Evolutionary conservation across 2,797 vertebrate species (phyloP), one percentile per base, ranked within the genome.

Genomic region (Phoxinus dragarum): DNA sequence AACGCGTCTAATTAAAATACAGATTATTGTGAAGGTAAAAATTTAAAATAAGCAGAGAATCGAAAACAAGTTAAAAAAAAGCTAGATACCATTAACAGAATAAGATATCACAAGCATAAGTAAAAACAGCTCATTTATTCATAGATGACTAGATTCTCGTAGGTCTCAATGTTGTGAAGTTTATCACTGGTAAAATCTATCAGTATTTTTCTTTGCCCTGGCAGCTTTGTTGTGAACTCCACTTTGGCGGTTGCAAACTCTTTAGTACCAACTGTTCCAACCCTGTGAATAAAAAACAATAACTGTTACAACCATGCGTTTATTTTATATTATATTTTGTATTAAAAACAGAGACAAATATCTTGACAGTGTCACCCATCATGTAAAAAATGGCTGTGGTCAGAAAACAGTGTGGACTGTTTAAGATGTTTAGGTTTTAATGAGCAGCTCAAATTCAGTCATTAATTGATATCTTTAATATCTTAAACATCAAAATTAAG

Each of bases 141-240:
- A 12, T 89, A 93, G 0, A 98, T 93, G 69, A 94, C 94, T 88
- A 98, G 82, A 0, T 94, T 95, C 87, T 94, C 92, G 89, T 90
- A 96, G 85, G 93, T 94, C 90, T 96, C 97, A 89, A 99, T 95
- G 11, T 96, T 95, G 2, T 84, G 93, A 85, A 98, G 92, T 89
- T 93, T 95, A 93, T 97, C 87, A 0, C 97, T 97, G 84, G 96
- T 91, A 12, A 99, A 98, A 92, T 96, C 95, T 84, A 97, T 97
- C 91, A 97, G 88, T 82, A 99, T 93, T 88, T 96, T 94, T 27
- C 80, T 93, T 31, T 91, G 88, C 76, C 97, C 97, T 0, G 84
- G 6, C 0, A 84, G 88, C 14, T 9, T 90, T 0, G 98, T 97
- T 66, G 89, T 88, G 38, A 98, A 93, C 81, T 95, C 91, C 56